Base-by-base conservation (phyloP, 2,797 vertebrate genomes). In the Lepus oiostolus region DNA sequence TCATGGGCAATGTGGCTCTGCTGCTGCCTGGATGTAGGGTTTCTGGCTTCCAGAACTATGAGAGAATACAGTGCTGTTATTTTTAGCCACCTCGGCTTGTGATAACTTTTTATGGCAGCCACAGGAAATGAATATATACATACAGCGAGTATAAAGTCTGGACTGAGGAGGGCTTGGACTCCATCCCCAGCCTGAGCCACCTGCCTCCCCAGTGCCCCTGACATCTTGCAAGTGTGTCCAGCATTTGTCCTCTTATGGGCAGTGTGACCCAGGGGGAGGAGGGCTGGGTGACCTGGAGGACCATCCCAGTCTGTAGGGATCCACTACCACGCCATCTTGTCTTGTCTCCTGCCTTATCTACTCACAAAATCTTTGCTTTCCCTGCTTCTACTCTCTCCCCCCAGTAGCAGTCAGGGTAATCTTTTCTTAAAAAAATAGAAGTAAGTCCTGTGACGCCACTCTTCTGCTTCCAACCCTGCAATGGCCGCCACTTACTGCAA, bases 11-110 rank as follows among this genome's bases (percentile, higher is more conserved):
- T 19, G 10, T 21, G 35, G 32, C 32, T 63, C 21, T 79, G 28
- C 7, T 52, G 79, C 76, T 22, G 81, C 22, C 28, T 60, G 72
- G 24, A 72, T 47, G 92, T 71, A 72, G 28, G 54, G 30, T 16
- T 95, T 95, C 38, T 85, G 72, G 28, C 47, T 11, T 70, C 71
- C 35, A 38, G 63, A 95, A 88, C 42, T 50, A 35, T 5, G 13
- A 80, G 28, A 79, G 32, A 95, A 70, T 80, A 13, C 0, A 75
- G 83, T 75, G 88, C 14, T 75, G 17, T 62, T 80, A 68, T 35
- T 77, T 92, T 76, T 62, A 85, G 42, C 4, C 22, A 10, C 13
- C 30, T 6, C 2, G 50, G 60, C 75, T 74, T 85, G 38, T 72
- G 42, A 65, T 75, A 14, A 54, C 81, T 70, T 52, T n/a, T 65